phyloP scores from a whole-genome alignment of 2,888 invertebrate species.

The Hoplodrina blanda region DNA sequence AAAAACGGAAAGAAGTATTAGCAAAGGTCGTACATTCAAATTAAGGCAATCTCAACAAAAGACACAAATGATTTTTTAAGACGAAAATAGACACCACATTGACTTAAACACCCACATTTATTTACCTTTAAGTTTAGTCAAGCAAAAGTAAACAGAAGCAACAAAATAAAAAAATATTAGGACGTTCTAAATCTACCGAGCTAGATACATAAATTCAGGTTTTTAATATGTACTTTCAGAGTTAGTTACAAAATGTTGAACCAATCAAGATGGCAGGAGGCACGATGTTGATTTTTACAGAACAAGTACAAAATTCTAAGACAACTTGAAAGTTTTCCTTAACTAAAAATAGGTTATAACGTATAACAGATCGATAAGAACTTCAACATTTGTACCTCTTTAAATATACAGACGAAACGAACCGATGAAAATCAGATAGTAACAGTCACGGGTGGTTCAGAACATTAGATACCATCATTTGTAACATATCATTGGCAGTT shows the following conservation, averaged over 20 bases:
- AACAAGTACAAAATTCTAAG: not conserved
- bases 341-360: slow-evolving; percentile 16
- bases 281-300: not conserved
- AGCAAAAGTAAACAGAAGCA: slow-evolving; percentile 11
- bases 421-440: slow-evolving; percentile 41
- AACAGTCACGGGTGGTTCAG: slow-evolving; percentile 29
- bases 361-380: slow-evolving; percentile 20
- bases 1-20: slow-evolving; percentile 31
- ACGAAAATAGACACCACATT: slow-evolving; percentile 38
- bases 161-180: not conserved
- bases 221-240: not conserved
- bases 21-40: slow-evolving; percentile 39
- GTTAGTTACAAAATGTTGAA: not conserved
- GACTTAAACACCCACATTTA: slow-evolving; percentile 7
- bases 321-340: slow-evolving; percentile 2
- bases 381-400: slow-evolving; percentile 34
- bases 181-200: not conserved
- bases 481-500: slow-evolving; percentile 49
- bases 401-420: slow-evolving; percentile 39
- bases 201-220: not conserved
- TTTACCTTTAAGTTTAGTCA: slow-evolving; percentile 25
- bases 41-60: slow-evolving; percentile 28
- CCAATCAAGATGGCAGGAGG: not conserved
- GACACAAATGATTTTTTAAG: slow-evolving; percentile 23
- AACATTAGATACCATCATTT: slow-evolving; percentile 38